Base-by-base conservation (phyloP, 1,140 invertebrate genomes). In the Cydia pomonella region DNA sequence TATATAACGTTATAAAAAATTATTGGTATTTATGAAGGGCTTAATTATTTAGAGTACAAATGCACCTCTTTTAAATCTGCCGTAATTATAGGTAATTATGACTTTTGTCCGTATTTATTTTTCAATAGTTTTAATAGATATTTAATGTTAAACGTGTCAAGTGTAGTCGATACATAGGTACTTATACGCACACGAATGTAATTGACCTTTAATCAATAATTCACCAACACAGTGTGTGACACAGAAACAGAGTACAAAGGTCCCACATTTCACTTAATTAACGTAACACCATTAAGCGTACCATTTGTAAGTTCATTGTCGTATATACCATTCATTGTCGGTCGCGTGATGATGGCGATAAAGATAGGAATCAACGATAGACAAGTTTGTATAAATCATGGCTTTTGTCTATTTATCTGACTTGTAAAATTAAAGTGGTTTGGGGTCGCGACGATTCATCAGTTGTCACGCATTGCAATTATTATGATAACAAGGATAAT, bases 381-480 rank as follows among this genome's bases (percentile, higher is more conserved):
- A 69, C 47, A 71, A 77, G 38, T 66, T 76, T 50, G 47, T 25
- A 33, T 53, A 64, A 75, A 64, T 29, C 62, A 69, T 69, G 64
- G 27, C 64, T 38, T 69, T 69, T 69, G 64, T 69, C 64, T 69
- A 18, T 33, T 66, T 66, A 38, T 18, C 29, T 41, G 27, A 13
- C 50, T 18, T 47, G 62, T 59, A 16, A 72, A 50, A 41, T 72
- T 50, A 72, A 50, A 72, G 69, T 47, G 69, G 38, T 50, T 72
- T 72, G 38, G 2, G 71, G 38, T 72, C 71, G 25, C 64, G 18
- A 66, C 63, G 50, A 23, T 59, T 12, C 53, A 59, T 59, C 18
- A 47, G 12, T 21, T 73, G 63, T 73, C 29, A 74, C 64, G n/a
- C 73, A 44, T 13, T 9, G 44, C 27, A 50, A 75, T 33, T 69